Percentiles rank a stretch among this genome's conserved stretches.
Evolutionary conservation across 2,797 vertebrate species (phyloP).

Genomic region (Sternarchorhynchus goeldii): DNA sequence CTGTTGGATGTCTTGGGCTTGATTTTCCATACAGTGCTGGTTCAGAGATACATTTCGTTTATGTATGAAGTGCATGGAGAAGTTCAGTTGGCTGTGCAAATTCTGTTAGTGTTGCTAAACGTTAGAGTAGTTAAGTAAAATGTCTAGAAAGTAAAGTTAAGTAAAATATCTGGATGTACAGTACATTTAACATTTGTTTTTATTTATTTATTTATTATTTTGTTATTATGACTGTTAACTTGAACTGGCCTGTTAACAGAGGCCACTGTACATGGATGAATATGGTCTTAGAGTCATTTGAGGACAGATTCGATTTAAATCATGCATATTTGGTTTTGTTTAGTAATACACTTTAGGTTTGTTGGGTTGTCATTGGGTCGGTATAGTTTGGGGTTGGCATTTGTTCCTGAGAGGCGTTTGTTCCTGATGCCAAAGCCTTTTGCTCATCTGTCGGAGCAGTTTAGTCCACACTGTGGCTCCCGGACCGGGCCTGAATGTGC

Average conservation of each 20-base stretch:
- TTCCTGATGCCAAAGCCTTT: conserved; percentile 44
- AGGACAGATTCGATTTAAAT: neutral
- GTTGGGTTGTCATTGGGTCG: too few species aligned
- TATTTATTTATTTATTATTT: neutral
- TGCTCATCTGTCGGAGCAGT: conserved; percentile 55
- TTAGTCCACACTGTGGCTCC: conserved; percentile 46
- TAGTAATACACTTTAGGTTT: too few species aligned
- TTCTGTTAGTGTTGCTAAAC: conserved; percentile 12
- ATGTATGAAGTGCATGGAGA: neutral
- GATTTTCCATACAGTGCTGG: neutral
- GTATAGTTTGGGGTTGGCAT: too few species aligned
- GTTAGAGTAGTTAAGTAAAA: conserved; percentile 23
- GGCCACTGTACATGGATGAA: neutral
- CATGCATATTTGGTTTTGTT: too few species aligned
- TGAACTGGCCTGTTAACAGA: conserved; percentile 9
- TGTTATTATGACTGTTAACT: neutral
- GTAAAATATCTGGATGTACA: conserved; percentile 28
- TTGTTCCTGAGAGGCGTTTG: conserved; percentile 29
- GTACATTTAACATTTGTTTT: conserved; percentile 3
- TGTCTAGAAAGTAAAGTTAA: neutral
- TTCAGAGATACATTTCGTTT: neutral
- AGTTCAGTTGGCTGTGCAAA: conserved; percentile 19
- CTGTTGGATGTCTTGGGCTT: conserved; percentile 1
- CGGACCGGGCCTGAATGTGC: conserved; percentile 44
- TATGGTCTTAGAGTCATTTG: neutral